phyloP scores from a whole-genome alignment of 2,113 vertebrate species.

The Nestor notabilis region DNA sequence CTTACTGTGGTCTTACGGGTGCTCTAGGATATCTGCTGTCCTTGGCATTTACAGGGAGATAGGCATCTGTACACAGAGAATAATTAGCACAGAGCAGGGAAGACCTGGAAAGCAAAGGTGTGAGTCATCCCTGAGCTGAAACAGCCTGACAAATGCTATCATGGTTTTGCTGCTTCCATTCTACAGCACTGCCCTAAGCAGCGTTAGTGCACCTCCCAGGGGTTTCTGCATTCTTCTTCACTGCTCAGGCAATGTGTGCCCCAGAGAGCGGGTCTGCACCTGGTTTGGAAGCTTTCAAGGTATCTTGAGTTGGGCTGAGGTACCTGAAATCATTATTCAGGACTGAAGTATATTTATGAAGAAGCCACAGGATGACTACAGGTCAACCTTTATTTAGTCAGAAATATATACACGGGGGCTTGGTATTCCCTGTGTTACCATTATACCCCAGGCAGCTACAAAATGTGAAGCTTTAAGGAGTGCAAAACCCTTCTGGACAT shows the following conservation, averaged over 20 bases:
- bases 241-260: background rate
- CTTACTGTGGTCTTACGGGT: background rate
- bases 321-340: background rate
- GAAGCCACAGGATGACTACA: background rate
- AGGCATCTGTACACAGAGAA: background rate
- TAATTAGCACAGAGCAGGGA: background rate
- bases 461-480: background rate
- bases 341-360: background rate
- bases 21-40: background rate
- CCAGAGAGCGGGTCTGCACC: background rate
- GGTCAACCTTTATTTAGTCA: background rate
- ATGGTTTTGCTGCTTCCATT: background rate
- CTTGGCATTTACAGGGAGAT: background rate
- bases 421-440: background rate
- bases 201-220: rapidly evolving
- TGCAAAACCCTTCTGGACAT: background rate
- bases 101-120: background rate
- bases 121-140: background rate
- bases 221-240: background rate
- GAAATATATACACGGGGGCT: background rate
- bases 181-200: no score
- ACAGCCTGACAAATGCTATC: background rate
- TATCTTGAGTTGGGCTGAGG: background rate
- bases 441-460: background rate
- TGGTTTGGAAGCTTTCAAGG: background rate